These are phyloP conservation scores for Leptinotarsa undecemlineata DNA, from an alignment of 1,140 invertebrate species.

Conservation along the genomic window DNA sequence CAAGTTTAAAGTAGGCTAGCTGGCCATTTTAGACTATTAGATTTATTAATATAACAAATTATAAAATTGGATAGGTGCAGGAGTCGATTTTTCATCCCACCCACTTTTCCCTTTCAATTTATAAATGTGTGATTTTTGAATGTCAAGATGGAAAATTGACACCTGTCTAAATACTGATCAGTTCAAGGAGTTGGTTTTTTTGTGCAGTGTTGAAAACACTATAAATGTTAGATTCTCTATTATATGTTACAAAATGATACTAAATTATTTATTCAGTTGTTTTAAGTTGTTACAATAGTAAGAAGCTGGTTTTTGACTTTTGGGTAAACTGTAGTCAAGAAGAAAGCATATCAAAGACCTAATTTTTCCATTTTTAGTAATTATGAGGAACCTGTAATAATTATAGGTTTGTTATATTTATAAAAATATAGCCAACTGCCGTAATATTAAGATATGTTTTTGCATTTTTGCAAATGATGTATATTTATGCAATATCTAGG, in stretches of 20 bases:
- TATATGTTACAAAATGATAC: constrained; percentile 51
- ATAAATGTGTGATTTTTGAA: constrained; percentile 26
- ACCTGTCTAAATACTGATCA: constrained; percentile 39
- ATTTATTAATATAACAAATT: constrained; percentile 53
- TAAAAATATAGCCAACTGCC: constrained; percentile 24
- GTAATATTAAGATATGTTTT: constrained; percentile 25
- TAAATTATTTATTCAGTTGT: constrained; percentile 47
- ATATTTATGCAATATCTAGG: constrained; percentile 14
- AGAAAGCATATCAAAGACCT: constrained; percentile 27
- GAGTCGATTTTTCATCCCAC: constrained; percentile 38
- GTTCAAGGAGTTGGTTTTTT: constrained; percentile 47
- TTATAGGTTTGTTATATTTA: constrained; percentile 23
- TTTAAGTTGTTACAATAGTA: constrained; percentile 43
- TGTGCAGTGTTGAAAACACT: constrained; percentile 52
- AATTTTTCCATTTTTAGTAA: constrained; percentile 18
- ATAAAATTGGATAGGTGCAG: constrained; percentile 49
- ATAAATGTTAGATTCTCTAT: constrained; percentile 54
- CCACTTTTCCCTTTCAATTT: constrained; percentile 18
- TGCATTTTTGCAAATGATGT: constrained; percentile 11
- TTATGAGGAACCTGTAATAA: constrained; percentile 18
- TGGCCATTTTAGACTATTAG: constrained; percentile 51
- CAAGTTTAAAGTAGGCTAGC: constrained; percentile 52
- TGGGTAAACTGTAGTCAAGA: constrained; percentile 33
- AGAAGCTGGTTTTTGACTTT: constrained; percentile 25
- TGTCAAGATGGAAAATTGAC: constrained; percentile 35